Conservation (phyloP, 2,888 invertebrate species). For the Orgyia antiqua region DNA sequence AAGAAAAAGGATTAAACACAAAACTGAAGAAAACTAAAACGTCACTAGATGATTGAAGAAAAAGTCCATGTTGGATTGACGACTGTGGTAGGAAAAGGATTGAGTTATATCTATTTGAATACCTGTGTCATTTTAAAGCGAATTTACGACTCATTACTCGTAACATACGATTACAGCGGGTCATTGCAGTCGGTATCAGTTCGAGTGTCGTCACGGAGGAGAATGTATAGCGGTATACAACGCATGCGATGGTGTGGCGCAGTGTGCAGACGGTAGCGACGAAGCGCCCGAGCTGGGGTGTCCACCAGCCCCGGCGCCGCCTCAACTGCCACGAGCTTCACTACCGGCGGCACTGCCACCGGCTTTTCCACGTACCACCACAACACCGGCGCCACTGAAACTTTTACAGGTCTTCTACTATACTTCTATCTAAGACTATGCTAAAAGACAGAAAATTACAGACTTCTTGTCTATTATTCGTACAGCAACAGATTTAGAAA, state of each 20-base stretch:
- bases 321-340: slow-evolving; percentile 13
- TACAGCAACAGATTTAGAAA: no score
- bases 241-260: slow-evolving; percentile 95
- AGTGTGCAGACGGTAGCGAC: slow-evolving; percentile 94
- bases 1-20: no score
- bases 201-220: slow-evolving; percentile 89
- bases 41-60: no score
- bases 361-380: slow-evolving; percentile 44
- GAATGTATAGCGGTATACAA: slow-evolving; percentile 97
- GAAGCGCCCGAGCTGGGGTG: slow-evolving; percentile 91
- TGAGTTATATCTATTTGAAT: no score
- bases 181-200: slow-evolving; percentile 91
- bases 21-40: no score
- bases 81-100: no score
- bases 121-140: no score
- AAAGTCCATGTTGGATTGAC: no score
- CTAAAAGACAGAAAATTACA: no score
- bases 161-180: slow-evolving; percentile 25
- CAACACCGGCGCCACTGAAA: slow-evolving; percentile 15
- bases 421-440: no score
- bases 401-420: slow-evolving; percentile 20
- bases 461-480: no score
- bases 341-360: slow-evolving; percentile 50
- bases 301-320: slow-evolving; percentile 54
- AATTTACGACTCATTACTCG: no score